A percentile compares a stretch with the other conserved stretches of the same genome.
Evolutionary conservation across 2,797 vertebrate species (phyloP).

Genomic region (Spinibarbus caldwelli): DNA sequence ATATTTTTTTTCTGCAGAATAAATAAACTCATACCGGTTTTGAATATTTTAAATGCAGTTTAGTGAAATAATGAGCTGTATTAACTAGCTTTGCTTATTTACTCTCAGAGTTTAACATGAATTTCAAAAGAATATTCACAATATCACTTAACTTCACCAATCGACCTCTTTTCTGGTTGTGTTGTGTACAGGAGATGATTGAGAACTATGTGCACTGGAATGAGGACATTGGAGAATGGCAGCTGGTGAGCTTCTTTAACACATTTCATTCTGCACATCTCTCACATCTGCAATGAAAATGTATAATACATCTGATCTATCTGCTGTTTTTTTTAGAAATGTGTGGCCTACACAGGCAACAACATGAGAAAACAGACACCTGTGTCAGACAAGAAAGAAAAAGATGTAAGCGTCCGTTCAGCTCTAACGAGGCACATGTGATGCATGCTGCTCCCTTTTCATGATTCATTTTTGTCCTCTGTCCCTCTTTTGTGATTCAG

Average conservation of each 20-base stretch:
- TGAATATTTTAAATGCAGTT: neutral
- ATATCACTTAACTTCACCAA: too few relatives aligned
- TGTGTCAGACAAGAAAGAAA: slow-evolving; percentile 96
- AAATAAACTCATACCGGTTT: neutral
- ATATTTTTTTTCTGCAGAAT: neutral
- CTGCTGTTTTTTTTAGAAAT: slow-evolving; percentile 82
- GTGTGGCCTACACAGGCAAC: slow-evolving; percentile 98
- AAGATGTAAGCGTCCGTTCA: slow-evolving; percentile 86
- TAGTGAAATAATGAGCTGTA: neutral
- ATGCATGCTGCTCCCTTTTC: neutral
- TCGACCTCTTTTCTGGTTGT: too few relatives aligned
- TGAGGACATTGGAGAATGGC: slow-evolving; percentile 99
- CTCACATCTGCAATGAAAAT: neutral
- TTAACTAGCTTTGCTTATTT: neutral
- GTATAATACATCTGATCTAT: neutral
- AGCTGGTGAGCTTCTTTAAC: slow-evolving; percentile 83
- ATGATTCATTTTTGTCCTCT: neutral
- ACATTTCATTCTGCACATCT: slow-evolving; percentile 73
- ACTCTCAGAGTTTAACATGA: neutral
- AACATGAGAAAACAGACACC: slow-evolving; percentile 99
- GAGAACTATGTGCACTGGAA: slow-evolving; percentile 99
- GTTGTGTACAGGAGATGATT: slow-evolving; percentile 90
- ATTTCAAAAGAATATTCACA: neutral
- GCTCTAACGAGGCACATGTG: neutral
- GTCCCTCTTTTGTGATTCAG: slow-evolving; percentile 69